phyloP scores from a whole-genome alignment of 2,888 invertebrate species.

The Coleophora deauratella region DNA sequence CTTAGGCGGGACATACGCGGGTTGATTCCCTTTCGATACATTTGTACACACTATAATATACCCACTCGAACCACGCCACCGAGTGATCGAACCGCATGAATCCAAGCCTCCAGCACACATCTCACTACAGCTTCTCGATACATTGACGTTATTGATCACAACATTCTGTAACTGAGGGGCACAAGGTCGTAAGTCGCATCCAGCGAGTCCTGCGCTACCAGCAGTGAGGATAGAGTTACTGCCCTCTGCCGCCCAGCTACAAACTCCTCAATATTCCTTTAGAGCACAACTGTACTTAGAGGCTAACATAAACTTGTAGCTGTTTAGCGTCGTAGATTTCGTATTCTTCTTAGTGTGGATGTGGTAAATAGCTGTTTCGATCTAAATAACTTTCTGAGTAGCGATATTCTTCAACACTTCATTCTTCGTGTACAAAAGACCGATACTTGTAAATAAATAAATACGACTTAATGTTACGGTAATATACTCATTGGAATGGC shows the following conservation, averaged over 20 bases:
- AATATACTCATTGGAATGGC: not conserved
- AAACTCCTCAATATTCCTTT: constrained; percentile 44
- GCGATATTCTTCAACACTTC: constrained; percentile 1
- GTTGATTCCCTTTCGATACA: constrained; percentile 53
- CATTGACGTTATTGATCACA: constrained; percentile 61
- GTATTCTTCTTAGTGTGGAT: constrained; percentile 55
- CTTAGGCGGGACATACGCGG: constrained; percentile 31
- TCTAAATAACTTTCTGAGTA: constrained; percentile 4
- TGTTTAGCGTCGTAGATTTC: constrained; percentile 63
- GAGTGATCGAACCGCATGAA: constrained; percentile 73
- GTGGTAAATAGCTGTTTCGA: constrained; percentile 36
- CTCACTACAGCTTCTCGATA: constrained; percentile 72
- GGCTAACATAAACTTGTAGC: constrained; percentile 61
- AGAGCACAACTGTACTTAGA: constrained; percentile 65
- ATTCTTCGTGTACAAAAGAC: not conserved
- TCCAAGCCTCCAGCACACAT: constrained; percentile 72
- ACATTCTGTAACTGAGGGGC: constrained; percentile 67
- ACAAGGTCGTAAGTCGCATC: constrained; percentile 51
- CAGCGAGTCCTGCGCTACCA: constrained; percentile 14
- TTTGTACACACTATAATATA: constrained; percentile 60
- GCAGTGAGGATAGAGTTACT: constrained; percentile 37
- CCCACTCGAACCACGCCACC: constrained; percentile 71
- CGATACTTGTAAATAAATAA: not conserved
- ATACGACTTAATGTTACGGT: not conserved
- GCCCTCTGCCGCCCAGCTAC: constrained; percentile 69